A percentile compares a stretch with the other conserved stretches of the same genome.
Evolutionary conservation across 2,113 vertebrate species (phyloP).

Genomic region (Corvus hawaiiensis): DNA sequence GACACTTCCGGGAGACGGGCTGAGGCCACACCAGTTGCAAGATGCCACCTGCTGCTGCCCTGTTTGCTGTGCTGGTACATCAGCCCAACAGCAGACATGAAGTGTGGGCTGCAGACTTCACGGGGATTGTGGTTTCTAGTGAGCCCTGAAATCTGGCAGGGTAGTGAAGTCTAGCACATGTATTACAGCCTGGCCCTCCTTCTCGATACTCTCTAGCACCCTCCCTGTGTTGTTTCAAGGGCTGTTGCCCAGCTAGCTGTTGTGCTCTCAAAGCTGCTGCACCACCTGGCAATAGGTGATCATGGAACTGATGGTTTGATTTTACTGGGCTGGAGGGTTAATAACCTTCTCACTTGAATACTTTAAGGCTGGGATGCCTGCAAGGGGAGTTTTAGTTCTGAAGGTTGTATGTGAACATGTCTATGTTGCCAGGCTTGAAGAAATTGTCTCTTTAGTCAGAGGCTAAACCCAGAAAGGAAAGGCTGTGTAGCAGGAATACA

Average conservation of each 20-base stretch:
- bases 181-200: neutral
- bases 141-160: neutral
- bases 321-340: neutral
- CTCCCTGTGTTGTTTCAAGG: neutral
- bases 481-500: neutral
- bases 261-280: neutral
- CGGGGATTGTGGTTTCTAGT: neutral
- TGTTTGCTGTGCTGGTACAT: accelerated
- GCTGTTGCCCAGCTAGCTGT: neutral
- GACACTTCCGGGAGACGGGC: neutral
- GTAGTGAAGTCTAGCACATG: neutral
- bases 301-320: neutral
- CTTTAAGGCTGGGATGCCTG: neutral
- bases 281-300: neutral
- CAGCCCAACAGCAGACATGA: accelerated
- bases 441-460: neutral
- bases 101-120: neutral
- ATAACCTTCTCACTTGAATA: neutral
- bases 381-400: neutral
- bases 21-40: neutral
- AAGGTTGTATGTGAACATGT: neutral
- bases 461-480: neutral
- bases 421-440: neutral
- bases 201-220: neutral
- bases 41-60: neutral